Conservation (phyloP, 1,140 invertebrate genomes). For the Penaeus vannamei region DNA sequence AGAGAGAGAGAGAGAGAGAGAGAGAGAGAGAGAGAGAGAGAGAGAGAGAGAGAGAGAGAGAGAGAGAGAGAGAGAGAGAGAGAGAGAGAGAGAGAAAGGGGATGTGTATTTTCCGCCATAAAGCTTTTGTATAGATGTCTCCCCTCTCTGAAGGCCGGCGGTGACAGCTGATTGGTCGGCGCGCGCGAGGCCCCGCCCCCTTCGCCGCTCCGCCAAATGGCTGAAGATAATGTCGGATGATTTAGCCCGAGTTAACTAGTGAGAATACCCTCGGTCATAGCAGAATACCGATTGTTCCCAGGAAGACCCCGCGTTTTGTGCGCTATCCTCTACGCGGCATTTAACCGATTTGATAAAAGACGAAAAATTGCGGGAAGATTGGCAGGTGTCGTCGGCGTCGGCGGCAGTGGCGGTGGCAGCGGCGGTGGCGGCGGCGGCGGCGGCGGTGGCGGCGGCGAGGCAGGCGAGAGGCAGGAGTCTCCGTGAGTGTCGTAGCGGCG, state of each 20-base stretch:
- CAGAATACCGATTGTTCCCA: constrained; percentile 64
- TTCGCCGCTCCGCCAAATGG: constrained; percentile 57
- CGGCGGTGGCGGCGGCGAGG: not conserved
- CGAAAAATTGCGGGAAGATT: constrained; percentile 51
- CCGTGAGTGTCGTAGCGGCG: constrained; percentile 1
- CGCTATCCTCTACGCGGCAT: constrained; percentile 37
- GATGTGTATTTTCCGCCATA: constrained; percentile 20
- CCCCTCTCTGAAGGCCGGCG: not conserved
- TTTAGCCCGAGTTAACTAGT: constrained; percentile 65
- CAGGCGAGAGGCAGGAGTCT: constrained; percentile 27
- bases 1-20: no score
- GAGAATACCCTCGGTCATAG: constrained; percentile 62
- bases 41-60: no score
- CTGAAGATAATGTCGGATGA: constrained; percentile 63
- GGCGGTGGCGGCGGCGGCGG: not conserved
- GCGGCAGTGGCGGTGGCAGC: constrained; percentile 5
- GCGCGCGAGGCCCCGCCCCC: constrained; percentile 34
- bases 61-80: not conserved
- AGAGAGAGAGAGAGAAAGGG: constrained; percentile 32
- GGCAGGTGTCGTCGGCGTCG: constrained; percentile 27
- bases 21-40: no score
- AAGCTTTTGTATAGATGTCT: constrained; percentile 47
- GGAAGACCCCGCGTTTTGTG: constrained; percentile 56
- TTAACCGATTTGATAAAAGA: constrained; percentile 42
- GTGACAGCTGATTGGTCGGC: constrained; percentile 51